phyloP scores from a whole-genome alignment of 2,888 invertebrate species.

The Parnassius mnemosyne region DNA sequence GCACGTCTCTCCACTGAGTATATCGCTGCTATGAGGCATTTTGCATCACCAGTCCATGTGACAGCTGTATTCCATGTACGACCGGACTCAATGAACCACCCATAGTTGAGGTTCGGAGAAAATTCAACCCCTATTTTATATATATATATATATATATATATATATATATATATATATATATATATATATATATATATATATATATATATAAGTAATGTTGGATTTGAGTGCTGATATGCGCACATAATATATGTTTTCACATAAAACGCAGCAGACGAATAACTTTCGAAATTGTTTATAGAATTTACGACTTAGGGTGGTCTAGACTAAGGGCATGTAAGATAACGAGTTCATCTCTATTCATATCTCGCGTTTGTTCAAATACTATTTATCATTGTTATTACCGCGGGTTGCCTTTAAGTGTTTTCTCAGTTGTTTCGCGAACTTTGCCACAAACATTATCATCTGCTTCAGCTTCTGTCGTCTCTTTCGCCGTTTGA shows the following conservation, averaged over 20 bases:
- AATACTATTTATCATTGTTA: conserved; percentile 33
- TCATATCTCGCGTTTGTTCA: conserved; percentile 37
- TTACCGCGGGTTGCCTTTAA: conserved; percentile 17
- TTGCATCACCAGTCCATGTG: no score
- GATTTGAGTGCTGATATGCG: no score
- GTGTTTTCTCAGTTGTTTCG: conserved; percentile 21
- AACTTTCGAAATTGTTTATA: conserved; percentile 36
- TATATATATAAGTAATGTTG: no score
- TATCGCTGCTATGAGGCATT: no score
- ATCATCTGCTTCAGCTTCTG: conserved; percentile 9
- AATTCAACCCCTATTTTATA: no score
- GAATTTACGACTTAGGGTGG: conserved; percentile 44
- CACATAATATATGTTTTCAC: background rate
- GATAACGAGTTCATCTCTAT: conserved; percentile 47
- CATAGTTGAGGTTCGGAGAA: no score
- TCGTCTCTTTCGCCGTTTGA: background rate
- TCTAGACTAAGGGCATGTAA: conserved; percentile 39
- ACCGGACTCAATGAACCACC: no score
- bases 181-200: no score
- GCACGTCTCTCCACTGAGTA: no score
- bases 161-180: no score
- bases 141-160: no score
- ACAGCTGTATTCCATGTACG: no score
- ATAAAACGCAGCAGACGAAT: conserved; percentile 14
- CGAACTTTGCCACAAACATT: conserved; percentile 20